Evolutionary conservation across 2,797 vertebrate species (phyloP).

Genomic region (Novumbra hubbsi): DNA sequence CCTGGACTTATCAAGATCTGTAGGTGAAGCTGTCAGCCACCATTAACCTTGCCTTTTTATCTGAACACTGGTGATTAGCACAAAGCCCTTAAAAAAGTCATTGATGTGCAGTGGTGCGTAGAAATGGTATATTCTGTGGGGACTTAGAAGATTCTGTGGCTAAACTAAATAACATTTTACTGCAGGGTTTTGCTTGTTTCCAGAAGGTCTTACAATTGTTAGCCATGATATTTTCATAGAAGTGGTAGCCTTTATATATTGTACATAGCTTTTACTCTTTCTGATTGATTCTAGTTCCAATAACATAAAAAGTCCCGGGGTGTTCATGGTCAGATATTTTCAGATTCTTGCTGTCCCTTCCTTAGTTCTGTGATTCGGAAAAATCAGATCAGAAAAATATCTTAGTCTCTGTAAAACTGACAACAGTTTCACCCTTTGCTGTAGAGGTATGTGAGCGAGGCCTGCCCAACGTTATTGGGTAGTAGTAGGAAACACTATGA

Average conservation of each 20-base stretch:
- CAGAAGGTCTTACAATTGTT: background rate
- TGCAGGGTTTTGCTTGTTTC: background rate
- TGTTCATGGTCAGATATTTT: background rate
- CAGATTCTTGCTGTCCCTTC: background rate
- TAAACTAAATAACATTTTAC: background rate
- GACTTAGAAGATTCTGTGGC: background rate
- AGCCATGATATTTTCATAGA: background rate
- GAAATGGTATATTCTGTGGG: constrained; percentile 6
- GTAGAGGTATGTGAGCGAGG: constrained; percentile 54
- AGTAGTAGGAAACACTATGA: constrained; percentile 63
- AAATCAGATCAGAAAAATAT: background rate
- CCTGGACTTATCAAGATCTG: constrained; percentile 84
- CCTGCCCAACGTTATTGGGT: constrained; percentile 71
- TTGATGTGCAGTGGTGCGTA: constrained; percentile 61
- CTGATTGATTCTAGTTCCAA: background rate
- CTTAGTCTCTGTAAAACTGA: background rate
- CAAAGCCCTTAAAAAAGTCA: constrained; percentile 74
- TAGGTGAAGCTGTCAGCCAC: constrained; percentile 83
- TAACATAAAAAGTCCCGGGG: background rate
- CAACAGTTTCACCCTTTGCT: background rate
- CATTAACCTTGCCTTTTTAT: constrained; percentile 92
- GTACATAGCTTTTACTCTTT: background rate
- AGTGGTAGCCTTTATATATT: background rate
- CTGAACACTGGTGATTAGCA: constrained; percentile 89
- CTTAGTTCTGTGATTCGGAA: background rate